These are phyloP conservation scores for Pseudococcus jackbeardsleyi DNA, from an alignment of 2,888 invertebrate genomes.

Conservation along the genomic window DNA sequence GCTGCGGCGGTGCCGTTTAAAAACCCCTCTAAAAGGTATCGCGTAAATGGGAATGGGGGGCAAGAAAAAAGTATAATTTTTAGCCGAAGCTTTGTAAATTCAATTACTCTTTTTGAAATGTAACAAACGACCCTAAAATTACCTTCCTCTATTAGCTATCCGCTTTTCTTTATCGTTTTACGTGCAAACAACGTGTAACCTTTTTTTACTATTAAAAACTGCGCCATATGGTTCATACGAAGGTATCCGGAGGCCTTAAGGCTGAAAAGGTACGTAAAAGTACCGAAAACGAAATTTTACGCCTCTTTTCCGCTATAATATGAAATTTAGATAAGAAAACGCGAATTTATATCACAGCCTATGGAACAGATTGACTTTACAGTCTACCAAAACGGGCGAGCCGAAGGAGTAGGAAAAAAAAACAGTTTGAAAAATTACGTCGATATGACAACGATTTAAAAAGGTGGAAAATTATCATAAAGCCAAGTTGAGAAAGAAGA, in stretches of 20 bases:
- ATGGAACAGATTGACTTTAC: background rate
- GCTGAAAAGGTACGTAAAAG: background rate
- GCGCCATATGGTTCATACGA: slow-evolving; percentile 26
- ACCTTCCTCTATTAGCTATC: slow-evolving; percentile 10
- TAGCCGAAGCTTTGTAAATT: slow-evolving; percentile 10
- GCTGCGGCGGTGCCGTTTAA: background rate
- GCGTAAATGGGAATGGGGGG: background rate
- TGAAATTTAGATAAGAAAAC: background rate
- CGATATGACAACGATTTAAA: background rate
- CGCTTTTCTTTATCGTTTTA: slow-evolving; percentile 31
- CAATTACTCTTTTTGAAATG: slow-evolving; percentile 35
- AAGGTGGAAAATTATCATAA: background rate
- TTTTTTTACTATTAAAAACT: slow-evolving; percentile 22
- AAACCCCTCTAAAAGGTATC: slow-evolving; percentile 21
- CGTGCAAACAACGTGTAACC: slow-evolving; percentile 29
- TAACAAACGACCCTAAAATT: slow-evolving; percentile 31
- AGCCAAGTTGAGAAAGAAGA: background rate
- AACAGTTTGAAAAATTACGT: background rate
- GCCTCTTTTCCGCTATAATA: background rate
- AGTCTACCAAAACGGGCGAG: background rate
- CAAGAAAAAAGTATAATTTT: slow-evolving; percentile 44
- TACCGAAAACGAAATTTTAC: background rate
- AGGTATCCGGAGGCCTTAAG: background rate
- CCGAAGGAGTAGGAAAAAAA: background rate
- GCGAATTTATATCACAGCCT: background rate